phyloP scores from a whole-genome alignment of 2,888 invertebrate genomes.

The Automeris io region DNA sequence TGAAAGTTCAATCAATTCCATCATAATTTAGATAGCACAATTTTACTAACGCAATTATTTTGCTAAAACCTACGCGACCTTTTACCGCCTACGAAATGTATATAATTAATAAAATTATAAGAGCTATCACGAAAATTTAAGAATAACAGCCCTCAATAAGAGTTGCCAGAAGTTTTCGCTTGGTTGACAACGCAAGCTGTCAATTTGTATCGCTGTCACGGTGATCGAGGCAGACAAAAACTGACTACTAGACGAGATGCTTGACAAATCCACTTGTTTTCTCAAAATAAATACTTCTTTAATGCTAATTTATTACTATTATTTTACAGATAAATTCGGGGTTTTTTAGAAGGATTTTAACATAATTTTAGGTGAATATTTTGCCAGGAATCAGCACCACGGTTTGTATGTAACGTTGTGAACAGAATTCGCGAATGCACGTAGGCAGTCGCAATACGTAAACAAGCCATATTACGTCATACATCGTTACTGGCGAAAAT shows the following conservation, averaged over 20 bases:
- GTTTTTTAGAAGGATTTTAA: too few species aligned
- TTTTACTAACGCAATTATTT: too few species aligned
- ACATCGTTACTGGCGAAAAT: slow-evolving; percentile 29
- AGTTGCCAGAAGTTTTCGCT: not conserved
- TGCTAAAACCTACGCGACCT: too few species aligned
- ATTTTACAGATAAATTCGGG: too few species aligned
- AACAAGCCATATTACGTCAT: slow-evolving; percentile 69
- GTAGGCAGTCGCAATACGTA: slow-evolving; percentile 46
- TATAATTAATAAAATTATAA: not conserved
- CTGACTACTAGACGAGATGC: too few species aligned
- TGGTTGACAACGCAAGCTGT: slow-evolving; percentile 20
- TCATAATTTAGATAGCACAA: too few species aligned
- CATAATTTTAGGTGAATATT: too few species aligned
- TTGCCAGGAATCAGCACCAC: slow-evolving; percentile 62
- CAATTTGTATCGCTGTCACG: slow-evolving; percentile 30
- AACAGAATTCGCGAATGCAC: slow-evolving; percentile 30
- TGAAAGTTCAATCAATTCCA: too few species aligned
- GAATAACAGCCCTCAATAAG: not conserved
- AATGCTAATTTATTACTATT: too few species aligned
- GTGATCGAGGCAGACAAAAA: slow-evolving; percentile 39
- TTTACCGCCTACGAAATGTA: not conserved
- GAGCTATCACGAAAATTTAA: not conserved
- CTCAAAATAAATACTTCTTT: too few species aligned
- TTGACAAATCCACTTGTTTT: too few species aligned
- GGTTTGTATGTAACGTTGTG: slow-evolving; percentile 63